Evolutionary conservation across 2,113 vertebrate species (phyloP).

Genomic region (Marcusenius ussheri): DNA sequence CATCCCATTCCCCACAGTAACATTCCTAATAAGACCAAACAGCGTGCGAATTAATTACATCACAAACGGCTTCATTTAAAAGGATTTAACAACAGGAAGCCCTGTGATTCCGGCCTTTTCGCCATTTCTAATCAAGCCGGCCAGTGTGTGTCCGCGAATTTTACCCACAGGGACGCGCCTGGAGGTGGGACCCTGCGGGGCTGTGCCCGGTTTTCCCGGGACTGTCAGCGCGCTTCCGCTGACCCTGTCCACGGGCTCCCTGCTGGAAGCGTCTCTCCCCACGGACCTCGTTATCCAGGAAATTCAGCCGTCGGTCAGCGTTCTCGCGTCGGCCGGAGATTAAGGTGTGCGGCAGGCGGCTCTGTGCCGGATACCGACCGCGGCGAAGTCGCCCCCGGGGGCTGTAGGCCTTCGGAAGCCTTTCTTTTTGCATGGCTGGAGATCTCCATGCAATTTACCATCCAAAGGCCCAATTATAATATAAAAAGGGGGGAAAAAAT

Average conservation of each 20-base stretch:
- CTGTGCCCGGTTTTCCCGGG: background rate
- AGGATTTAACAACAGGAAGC: background rate
- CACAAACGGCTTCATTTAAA: background rate
- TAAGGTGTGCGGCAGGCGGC: background rate
- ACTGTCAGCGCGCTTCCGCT: background rate
- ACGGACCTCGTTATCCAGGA: constrained; percentile 36
- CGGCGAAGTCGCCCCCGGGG: background rate
- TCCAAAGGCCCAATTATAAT: constrained; percentile 1
- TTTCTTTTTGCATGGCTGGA: background rate
- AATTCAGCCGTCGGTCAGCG: constrained; percentile 19
- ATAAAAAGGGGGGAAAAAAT: background rate
- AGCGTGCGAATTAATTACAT: background rate
- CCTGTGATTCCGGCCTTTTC: background rate
- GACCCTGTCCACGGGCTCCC: background rate
- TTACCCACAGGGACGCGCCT: background rate
- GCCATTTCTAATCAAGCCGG: background rate
- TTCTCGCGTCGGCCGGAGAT: constrained; percentile 8
- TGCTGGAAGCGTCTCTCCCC: background rate
- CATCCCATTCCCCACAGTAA: background rate
- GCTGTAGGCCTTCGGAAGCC: background rate
- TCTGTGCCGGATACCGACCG: background rate
- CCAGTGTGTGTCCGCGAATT: background rate
- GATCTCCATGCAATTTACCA: background rate
- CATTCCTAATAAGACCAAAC: background rate
- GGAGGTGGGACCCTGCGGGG: background rate